A percentile compares a stretch with the other conserved stretches of the same genome.
phyloP scores from a whole-genome alignment of 2,113 vertebrate genomes.

The Polyodon spathula region DNA sequence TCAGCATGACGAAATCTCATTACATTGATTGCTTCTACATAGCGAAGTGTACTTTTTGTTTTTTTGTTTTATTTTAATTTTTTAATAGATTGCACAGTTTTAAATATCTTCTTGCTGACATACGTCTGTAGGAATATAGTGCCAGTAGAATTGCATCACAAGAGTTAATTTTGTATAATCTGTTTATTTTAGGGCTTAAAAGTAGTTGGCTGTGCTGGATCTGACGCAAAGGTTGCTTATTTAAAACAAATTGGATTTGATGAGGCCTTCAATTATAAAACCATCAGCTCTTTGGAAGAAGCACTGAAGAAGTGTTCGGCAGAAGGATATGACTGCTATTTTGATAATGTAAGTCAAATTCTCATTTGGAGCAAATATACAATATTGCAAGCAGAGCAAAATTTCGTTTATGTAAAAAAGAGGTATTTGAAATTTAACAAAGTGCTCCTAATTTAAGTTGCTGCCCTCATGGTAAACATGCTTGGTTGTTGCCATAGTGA shows the following conservation, averaged over 20 bases:
- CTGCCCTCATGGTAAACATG: too few relatives aligned
- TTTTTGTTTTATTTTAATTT: neutral
- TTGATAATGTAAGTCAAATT: slow-evolving; percentile 71
- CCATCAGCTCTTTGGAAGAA: slow-evolving; percentile 63
- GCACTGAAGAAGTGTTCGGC: slow-evolving; percentile 64
- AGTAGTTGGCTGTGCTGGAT: slow-evolving; percentile 71
- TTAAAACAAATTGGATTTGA: slow-evolving; percentile 77
- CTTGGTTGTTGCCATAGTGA: too few relatives aligned
- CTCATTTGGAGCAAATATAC: neutral
- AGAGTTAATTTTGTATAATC: neutral
- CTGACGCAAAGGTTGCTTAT: slow-evolving; percentile 66
- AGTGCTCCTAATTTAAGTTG: too few relatives aligned
- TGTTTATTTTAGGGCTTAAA: slow-evolving; percentile 58
- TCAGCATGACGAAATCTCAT: too few relatives aligned
- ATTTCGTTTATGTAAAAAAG: too few relatives aligned
- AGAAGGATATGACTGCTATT: slow-evolving; percentile 75
- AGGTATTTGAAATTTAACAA: too few relatives aligned
- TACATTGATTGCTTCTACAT: neutral
- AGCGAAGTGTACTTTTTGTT: neutral
- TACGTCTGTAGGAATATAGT: too few relatives aligned
- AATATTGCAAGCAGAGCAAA: too few relatives aligned
- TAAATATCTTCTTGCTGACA: too few relatives aligned
- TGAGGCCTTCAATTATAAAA: slow-evolving; percentile 80
- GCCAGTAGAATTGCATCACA: too few relatives aligned
- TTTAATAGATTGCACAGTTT: neutral